Base-by-base conservation (phyloP, 2,888 invertebrate genomes). In the Scrobipalpa atriplicella region DNA sequence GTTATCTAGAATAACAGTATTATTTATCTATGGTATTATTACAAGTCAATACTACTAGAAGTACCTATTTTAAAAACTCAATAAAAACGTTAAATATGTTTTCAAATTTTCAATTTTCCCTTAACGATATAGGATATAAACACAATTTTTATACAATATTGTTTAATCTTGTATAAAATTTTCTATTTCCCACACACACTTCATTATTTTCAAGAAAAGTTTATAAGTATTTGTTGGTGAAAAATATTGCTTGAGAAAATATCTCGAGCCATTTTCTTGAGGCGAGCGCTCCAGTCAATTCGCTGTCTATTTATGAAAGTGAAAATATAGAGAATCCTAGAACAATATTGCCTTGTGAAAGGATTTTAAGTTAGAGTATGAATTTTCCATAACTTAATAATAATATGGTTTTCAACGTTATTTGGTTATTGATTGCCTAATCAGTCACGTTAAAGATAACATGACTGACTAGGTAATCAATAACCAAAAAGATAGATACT, bases 141-240 rank as follows among this genome's bases (percentile, higher is more conserved):
- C 47, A 47, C 47, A 16, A 16, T 47, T 16, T 16, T 16, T n/a
- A 16, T 16, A 47, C 47, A 47, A 47, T 47, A 47, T n/a, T 47
- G 47, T 47, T 47, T 47, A 47, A n/a, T n/a, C 47, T 47, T 16
- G 47, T 47, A 47, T 47, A 16, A 47, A 47, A 47, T 47, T 47
- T 47, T 47, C 47, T 47, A 47, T 47, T 16, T 47, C 47, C 47
- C 47, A 47, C n/a, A 47, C 47, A 47, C 47, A 47, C 47, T 47
- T 47, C 47, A 47, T 47, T 47, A 47, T 47, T 47, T 47, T 47
- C 47, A 16, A 47, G 47, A 47, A 47, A 47, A n/a, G 47, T 47
- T 47, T 47, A 47, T 47, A 47, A 47, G 47, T 47, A 47, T 47
- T 47, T 47, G n/a, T 16, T 47, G 47, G 47, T 16, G 47, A 47